These are phyloP conservation scores for Silurus asotus DNA, from an alignment of 2,113 vertebrate species.

Conservation along the genomic window DNA sequence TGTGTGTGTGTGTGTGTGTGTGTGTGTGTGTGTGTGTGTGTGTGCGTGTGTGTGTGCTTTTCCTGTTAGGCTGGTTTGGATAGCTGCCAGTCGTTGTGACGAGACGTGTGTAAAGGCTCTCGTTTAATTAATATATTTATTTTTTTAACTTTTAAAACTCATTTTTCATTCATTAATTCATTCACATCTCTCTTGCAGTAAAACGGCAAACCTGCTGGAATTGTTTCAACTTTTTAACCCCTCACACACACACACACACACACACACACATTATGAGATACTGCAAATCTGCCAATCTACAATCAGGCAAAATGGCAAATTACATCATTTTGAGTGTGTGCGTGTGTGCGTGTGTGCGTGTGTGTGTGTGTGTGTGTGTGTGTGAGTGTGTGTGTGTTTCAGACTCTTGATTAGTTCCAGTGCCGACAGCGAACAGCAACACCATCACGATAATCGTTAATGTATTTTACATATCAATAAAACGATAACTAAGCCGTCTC, in stretches of 20 bases:
- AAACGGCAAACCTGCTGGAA: neutral
- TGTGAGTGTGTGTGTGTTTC: neutral
- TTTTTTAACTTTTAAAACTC: neutral
- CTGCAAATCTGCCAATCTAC: neutral
- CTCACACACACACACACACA: neutral
- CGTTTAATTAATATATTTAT: constrained; percentile 26
- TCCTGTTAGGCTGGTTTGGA: constrained; percentile 33
- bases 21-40: neutral
- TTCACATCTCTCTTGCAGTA: neutral
- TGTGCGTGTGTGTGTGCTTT: constrained; percentile 18
- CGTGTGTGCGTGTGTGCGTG: too few relatives aligned
- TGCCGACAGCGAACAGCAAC: neutral
- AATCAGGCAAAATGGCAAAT: neutral
- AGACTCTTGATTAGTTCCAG: neutral
- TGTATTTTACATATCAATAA: neutral
- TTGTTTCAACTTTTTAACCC: neutral
- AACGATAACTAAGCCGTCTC: neutral
- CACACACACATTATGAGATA: neutral
- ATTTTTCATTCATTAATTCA: neutral
- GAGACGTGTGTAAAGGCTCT: constrained; percentile 15
- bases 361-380: neutral
- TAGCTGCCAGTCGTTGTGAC: neutral
- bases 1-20: constrained; percentile 6
- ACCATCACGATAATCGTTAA: neutral
- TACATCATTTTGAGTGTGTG: neutral